These are phyloP conservation scores for Passerina amoena DNA, from an alignment of 2,113 vertebrate genomes.

Conservation along the genomic window DNA sequence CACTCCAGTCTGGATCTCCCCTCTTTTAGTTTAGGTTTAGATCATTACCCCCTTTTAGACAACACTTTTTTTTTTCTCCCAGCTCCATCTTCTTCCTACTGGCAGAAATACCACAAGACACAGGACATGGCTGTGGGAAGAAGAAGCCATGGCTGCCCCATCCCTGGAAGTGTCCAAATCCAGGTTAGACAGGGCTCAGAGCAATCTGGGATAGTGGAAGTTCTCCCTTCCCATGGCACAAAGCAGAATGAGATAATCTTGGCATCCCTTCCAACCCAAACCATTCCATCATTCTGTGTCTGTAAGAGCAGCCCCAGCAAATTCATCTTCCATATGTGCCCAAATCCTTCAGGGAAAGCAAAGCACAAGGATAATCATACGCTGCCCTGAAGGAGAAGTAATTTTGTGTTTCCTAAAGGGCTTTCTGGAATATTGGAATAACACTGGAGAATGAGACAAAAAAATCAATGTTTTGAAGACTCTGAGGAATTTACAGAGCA, in stretches of 20 bases:
- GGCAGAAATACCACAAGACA: neutral
- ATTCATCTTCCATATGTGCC: accelerated
- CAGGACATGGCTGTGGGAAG: neutral
- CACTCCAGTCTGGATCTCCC: neutral
- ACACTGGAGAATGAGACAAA: neutral
- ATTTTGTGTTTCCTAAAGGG: neutral
- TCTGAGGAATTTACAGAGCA: accelerated
- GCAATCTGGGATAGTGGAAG: neutral
- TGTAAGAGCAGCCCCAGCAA: neutral
- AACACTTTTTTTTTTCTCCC: neutral
- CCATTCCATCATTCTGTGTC: neutral
- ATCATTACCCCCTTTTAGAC: neutral
- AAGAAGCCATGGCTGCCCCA: neutral
- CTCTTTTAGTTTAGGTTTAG: neutral
- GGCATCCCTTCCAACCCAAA: neutral
- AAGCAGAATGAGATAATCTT: neutral
- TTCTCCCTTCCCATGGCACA: neutral
- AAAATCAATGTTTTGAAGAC: neutral
- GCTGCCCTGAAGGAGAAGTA: neutral
- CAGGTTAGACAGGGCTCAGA: neutral
- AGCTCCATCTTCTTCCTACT: neutral
- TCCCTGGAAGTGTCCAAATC: neutral
- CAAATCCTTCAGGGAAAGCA: neutral
- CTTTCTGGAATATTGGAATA: neutral
- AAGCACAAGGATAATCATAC: neutral